phyloP scores from a whole-genome alignment of 1,140 invertebrate species.

The Protaetia brevitarsis region DNA sequence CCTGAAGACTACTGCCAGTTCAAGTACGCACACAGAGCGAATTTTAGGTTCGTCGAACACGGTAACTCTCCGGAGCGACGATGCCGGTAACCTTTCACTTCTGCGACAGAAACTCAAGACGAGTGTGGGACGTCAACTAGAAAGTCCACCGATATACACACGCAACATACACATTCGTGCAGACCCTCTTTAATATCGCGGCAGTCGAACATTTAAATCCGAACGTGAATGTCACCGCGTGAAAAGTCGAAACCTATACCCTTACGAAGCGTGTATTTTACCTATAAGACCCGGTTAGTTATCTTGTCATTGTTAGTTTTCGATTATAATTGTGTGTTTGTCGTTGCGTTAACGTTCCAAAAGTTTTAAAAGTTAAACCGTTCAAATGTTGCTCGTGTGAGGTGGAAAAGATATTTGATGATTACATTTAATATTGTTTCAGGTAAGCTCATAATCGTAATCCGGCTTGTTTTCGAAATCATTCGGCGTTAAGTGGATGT shows the following conservation, averaged over 20 bases:
- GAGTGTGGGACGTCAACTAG: conserved; percentile 14
- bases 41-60: conserved; percentile 4
- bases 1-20: too few relatives aligned
- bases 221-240: conserved; percentile 8
- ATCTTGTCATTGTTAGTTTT: not conserved
- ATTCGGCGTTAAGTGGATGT: not conserved
- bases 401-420: not conserved
- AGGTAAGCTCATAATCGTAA: not conserved
- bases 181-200: not conserved
- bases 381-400: not conserved
- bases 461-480: not conserved
- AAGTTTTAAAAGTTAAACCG: not conserved
- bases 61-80: not conserved
- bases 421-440: not conserved
- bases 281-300: not conserved
- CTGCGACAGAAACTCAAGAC: conserved; percentile 15
- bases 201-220: conserved; percentile 16
- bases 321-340: not conserved
- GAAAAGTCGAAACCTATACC: not conserved
- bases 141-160: conserved; percentile 12
- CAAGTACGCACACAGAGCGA: too few relatives aligned
- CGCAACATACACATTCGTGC: not conserved
- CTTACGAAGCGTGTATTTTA: not conserved
- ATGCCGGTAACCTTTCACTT: conserved; percentile 13
- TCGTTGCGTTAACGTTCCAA: not conserved